Conservation (phyloP, 92 coral and sea anemone genomes). For the Pocillopora meandrina region DNA sequence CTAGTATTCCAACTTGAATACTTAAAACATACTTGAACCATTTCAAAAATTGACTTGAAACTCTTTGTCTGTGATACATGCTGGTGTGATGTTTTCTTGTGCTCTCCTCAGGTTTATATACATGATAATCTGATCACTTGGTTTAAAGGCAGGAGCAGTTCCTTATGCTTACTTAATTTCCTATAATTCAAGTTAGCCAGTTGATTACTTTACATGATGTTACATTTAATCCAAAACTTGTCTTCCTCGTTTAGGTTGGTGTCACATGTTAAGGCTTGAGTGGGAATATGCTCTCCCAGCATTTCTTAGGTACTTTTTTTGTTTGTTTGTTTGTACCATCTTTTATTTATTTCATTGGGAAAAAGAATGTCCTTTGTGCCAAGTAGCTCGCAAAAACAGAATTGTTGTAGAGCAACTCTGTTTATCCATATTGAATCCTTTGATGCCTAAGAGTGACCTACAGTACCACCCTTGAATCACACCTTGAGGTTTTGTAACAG, state of each 20-base stretch:
- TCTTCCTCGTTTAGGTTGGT: conserved; percentile 74
- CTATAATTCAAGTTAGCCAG: too few species aligned
- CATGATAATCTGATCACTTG: background rate
- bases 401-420: too few species aligned
- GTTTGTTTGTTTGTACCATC: background rate
- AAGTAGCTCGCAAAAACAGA: too few species aligned
- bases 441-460: too few species aligned
- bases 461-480: too few species aligned
- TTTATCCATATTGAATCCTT: too few species aligned
- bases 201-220: too few species aligned
- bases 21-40: too few species aligned
- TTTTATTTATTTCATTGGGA: too few species aligned
- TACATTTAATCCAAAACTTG: background rate
- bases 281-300: conserved; percentile 96
- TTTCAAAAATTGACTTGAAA: too few species aligned
- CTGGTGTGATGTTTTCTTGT: background rate
- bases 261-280: conserved; percentile 87
- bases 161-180: background rate
- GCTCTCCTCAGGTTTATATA: background rate
- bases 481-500: too few species aligned
- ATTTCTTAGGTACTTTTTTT: conserved; percentile 70
- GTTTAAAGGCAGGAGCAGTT: background rate
- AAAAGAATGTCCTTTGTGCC: background rate
- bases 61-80: background rate
- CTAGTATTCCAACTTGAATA: too few species aligned